These are phyloP conservation scores for Drosophila hawaiiensis DNA, from an alignment of 2,888 invertebrate genomes.

Conservation along the genomic window DNA sequence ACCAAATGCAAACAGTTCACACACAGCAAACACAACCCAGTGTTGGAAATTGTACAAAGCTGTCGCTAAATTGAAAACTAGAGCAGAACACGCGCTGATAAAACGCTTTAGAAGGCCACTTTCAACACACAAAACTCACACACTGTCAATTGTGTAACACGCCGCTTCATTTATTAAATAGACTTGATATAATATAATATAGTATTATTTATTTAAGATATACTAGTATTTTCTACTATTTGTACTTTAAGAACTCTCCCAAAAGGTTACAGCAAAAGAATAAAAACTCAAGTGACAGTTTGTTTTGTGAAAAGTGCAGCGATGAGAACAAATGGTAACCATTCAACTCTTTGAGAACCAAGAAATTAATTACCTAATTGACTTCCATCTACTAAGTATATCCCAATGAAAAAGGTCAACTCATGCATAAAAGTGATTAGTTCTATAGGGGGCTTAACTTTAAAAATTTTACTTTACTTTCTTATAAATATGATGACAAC, in stretches of 20 bases:
- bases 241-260: conserved; percentile 50
- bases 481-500: conserved; percentile 27
- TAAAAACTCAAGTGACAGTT: conserved; percentile 68
- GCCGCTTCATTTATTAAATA: conserved; percentile 56
- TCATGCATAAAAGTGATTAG: conserved; percentile 81
- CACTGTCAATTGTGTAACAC: conserved; percentile 56
- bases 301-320: conserved; percentile 65
- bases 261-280: conserved; percentile 58
- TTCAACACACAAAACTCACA: conserved; percentile 33
- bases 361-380: conserved; percentile 46
- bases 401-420: conserved; percentile 63
- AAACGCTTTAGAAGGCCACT: conserved; percentile 57
- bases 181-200: conserved; percentile 31
- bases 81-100: conserved; percentile 58
- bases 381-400: conserved; percentile 26
- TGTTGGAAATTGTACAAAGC: conserved; percentile 64
- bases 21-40: conserved; percentile 46
- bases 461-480: conserved; percentile 42
- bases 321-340: conserved; percentile 57
- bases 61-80: conserved; percentile 50
- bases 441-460: conserved; percentile 38
- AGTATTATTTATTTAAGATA: conserved; percentile 49
- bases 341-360: conserved; percentile 77
- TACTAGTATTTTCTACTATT: conserved; percentile 50
- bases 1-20: conserved; percentile 63